These are phyloP conservation scores for Drosophila malerkotliana DNA, from an alignment of 1,140 invertebrate genomes.

Conservation along the genomic window DNA sequence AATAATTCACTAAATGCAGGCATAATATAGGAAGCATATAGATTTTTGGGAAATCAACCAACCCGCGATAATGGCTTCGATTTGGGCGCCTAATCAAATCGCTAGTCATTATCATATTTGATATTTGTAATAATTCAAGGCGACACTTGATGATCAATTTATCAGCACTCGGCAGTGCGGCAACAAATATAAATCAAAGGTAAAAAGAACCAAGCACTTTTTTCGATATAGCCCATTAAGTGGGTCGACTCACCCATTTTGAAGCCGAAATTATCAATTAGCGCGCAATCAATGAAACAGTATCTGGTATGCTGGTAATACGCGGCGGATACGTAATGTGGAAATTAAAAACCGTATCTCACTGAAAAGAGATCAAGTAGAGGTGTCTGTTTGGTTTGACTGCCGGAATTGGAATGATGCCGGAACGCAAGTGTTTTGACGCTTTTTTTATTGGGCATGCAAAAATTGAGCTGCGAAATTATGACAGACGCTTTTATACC, in stretches of 20 bases:
- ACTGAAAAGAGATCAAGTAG: conserved; percentile 24
- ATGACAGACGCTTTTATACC: conserved; percentile 58
- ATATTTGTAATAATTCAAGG: conserved; percentile 50
- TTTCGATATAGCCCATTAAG: conserved; percentile 13
- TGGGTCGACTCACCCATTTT: conserved; percentile 67
- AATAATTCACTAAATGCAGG: conserved; percentile 1
- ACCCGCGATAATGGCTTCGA: conserved; percentile 25
- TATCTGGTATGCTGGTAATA: conserved; percentile 3
- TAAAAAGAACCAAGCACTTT: conserved; percentile 1
- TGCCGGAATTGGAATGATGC: conserved; percentile 51
- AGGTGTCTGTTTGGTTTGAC: conserved; percentile 31
- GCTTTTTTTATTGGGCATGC: conserved; percentile 51
- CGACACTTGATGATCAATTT: conserved; percentile 33
- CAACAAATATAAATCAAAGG: conserved; percentile 8
- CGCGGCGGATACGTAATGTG: conserved; percentile 16
- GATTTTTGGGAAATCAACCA: conserved; percentile 1
- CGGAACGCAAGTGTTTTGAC: conserved; percentile 43
- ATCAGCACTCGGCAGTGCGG: conserved; percentile 14
- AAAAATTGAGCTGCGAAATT: conserved; percentile 57
- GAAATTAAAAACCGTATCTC: conserved; percentile 14
- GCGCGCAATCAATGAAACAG: conserved; percentile 35
- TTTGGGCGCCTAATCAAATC: conserved; percentile 14
- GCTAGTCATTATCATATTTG: conserved; percentile 33
- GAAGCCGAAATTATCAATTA: conserved; percentile 51
- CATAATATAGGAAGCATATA: background rate